phyloP scores from a whole-genome alignment of 2,888 invertebrate genomes.

The Nymphalis polychloros region DNA sequence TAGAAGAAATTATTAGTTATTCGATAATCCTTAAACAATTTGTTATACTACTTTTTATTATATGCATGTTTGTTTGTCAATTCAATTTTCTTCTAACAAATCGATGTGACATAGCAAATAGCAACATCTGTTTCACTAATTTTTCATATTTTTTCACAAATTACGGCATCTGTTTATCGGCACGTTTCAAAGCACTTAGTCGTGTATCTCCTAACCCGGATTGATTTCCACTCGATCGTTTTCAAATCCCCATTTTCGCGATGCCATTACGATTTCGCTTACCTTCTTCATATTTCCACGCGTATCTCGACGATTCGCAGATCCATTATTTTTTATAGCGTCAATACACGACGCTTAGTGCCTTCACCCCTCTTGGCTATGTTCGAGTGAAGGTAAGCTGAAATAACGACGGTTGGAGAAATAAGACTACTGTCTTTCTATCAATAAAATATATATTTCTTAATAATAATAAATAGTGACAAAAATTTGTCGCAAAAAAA shows the following conservation, averaged over 20 bases:
- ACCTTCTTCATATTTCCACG: slow-evolving; percentile 80
- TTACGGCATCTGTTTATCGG: slow-evolving; percentile 32
- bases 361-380: slow-evolving; percentile 63
- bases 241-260: slow-evolving; percentile 80
- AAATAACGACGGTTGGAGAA: slow-evolving; percentile 25
- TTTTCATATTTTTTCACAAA: slow-evolving; percentile 15
- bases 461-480: too few relatives aligned
- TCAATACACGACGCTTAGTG: slow-evolving; percentile 75
- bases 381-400: slow-evolving; percentile 29
- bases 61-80: too few relatives aligned
- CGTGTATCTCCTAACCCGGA: slow-evolving; percentile 62
- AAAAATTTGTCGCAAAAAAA: too few relatives aligned
- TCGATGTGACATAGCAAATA: too few relatives aligned
- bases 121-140: not conserved
- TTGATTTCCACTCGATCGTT: slow-evolving; percentile 77
- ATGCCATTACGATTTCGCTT: slow-evolving; percentile 80
- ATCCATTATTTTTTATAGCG: slow-evolving; percentile 81
- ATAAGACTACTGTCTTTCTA: too few relatives aligned
- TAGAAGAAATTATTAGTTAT: too few relatives aligned
- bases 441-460: too few relatives aligned
- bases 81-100: too few relatives aligned
- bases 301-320: slow-evolving; percentile 80
- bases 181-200: slow-evolving; percentile 41
- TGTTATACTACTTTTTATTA: not conserved
- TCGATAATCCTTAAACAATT: not conserved